Base-by-base conservation (phyloP, 2,113 vertebrate species). In the Dicerorhinus sumatrensis region DNA sequence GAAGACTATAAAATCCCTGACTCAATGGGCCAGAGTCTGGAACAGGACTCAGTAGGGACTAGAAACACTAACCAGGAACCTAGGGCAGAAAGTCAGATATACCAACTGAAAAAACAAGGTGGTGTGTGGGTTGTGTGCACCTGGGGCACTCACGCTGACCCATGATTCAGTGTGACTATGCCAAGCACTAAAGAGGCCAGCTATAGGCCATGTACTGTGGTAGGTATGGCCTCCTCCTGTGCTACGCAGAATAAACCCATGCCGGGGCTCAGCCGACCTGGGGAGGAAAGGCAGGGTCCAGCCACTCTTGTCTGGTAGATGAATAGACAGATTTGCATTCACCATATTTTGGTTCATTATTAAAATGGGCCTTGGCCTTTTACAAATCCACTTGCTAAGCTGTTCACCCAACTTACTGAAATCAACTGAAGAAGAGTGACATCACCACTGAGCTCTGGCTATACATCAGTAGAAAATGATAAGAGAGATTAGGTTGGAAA, bases 341-440 rank as follows among this genome's bases (percentile, higher is more conserved):
- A 77, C 5, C 25, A 36, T 76, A 79, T 65, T 94, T 13, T 17
- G 1, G 16, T 82, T 89, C 2, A 46, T 33, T 94, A 75, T 56
- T 69, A 60, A 73, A 85, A 70, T 8, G 14, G 20, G 8, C 10
- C 31, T 72, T 62, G 27, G 12, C 9, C n/a, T 67, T 65, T 87
- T 58, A 31, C 27, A 82, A 95, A 77, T 89, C 36, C n/a, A 82
- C 23, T 72, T 91, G 62, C 54, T 89, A 87, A 86, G n/a, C 31
- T 18, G 33, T 67, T 58, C 56, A 88, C 25, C 29, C 31, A 89
- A 70, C 13, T 84, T 93, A 85, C 21, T 70, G 21, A 89, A 94
- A 72, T 83, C 83, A 82, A 12, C 33, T 80, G 73, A 85, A 21
- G 18, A 51, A 70, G 54, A 67, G 14, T 29, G 56, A 93, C 20